These are phyloP conservation scores for Podarcis muralis DNA, from an alignment of 2,113 vertebrate species.

Conservation along the genomic window DNA sequence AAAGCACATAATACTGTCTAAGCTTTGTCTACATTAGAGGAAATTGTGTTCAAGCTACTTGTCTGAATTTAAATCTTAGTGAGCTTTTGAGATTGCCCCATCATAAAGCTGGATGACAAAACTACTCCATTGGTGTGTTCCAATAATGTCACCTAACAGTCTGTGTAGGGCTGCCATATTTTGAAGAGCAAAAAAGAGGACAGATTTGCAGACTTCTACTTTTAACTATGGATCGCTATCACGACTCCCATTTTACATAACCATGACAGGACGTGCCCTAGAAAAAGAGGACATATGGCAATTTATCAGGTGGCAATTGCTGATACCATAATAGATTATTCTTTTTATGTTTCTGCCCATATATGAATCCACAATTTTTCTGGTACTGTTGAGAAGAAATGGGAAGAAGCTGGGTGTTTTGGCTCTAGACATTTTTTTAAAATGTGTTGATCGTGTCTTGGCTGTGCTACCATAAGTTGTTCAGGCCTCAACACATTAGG, in stretches of 20 bases:
- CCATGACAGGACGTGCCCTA: too few relatives aligned
- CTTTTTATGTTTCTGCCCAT: not conserved
- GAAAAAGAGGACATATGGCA: not conserved
- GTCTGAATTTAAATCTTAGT: not conserved
- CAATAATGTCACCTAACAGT: not conserved
- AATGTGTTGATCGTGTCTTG: not conserved
- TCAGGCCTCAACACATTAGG: too few relatives aligned
- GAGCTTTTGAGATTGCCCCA: not conserved
- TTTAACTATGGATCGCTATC: too few relatives aligned
- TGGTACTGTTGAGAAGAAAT: not conserved
- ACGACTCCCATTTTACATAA: too few relatives aligned
- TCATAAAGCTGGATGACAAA: not conserved
- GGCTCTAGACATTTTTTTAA: not conserved
- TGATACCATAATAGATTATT: not conserved
- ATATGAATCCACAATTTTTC: not conserved
- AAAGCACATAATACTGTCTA: fast-evolving
- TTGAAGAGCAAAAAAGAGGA: too few relatives aligned
- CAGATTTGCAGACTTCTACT: too few relatives aligned
- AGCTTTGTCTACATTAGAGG: not conserved
- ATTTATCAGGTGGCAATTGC: not conserved
- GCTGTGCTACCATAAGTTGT: not conserved
- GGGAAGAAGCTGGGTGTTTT: not conserved
- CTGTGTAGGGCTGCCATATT: not conserved
- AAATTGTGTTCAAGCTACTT: not conserved
- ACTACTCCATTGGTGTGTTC: not conserved